Evolutionary conservation across 1,140 invertebrate species (phyloP).

Genomic region (Anoplophora glabripennis): DNA sequence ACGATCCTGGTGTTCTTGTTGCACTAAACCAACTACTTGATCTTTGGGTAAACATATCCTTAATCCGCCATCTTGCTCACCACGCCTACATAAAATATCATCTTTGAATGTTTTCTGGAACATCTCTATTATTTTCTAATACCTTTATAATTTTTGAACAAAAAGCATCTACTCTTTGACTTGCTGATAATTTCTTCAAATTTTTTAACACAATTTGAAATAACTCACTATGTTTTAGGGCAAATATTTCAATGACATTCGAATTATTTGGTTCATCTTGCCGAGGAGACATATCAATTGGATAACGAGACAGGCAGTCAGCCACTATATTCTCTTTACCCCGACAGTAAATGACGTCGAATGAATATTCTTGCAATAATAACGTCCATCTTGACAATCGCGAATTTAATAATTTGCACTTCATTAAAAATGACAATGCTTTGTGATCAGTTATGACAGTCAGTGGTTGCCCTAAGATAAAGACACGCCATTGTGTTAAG

Average conservation of each 20-base stretch:
- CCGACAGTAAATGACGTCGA: neutral
- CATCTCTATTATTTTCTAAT: neutral
- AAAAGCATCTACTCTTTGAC: neutral
- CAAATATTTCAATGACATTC: neutral
- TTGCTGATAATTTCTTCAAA: neutral
- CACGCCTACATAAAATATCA: neutral
- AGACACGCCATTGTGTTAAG: neutral
- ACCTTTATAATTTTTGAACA: neutral
- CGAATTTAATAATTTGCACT: neutral
- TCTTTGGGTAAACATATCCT: too few relatives aligned
- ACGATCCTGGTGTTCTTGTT: neutral
- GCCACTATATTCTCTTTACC: neutral
- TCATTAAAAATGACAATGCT: neutral
- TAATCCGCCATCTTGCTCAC: too few relatives aligned
- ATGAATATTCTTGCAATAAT: conserved; percentile 1
- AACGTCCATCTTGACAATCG: neutral
- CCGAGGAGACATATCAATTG: too few relatives aligned
- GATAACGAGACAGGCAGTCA: neutral
- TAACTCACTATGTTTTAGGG: neutral
- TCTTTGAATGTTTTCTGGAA: neutral
- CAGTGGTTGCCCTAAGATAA: neutral
- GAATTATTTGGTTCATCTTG: neutral
- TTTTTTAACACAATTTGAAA: neutral
- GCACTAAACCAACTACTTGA: neutral
- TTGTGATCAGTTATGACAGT: neutral